phyloP scores from a whole-genome alignment of 1,140 invertebrate genomes.

The Tetramorium simillimum region DNA sequence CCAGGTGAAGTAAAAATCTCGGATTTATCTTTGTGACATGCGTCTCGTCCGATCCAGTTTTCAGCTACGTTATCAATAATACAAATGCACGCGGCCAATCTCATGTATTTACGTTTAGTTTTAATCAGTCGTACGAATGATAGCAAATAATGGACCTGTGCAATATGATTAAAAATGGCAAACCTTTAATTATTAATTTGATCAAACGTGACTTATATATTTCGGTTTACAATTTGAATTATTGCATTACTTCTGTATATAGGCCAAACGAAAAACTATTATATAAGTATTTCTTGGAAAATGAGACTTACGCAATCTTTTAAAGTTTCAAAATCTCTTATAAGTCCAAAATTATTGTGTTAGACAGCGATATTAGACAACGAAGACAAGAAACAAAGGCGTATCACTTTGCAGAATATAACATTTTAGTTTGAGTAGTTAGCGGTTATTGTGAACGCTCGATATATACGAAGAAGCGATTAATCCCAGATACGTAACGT shows the following conservation, averaged over 20 bases:
- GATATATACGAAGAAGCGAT: not conserved
- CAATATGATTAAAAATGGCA: not conserved
- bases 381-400: too few species aligned
- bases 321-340: not conserved
- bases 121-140: not conserved
- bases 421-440: not conserved
- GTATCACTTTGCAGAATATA: not conserved
- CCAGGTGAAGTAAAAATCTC: not conserved
- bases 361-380: too few species aligned
- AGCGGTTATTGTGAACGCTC: not conserved
- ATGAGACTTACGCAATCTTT: not conserved
- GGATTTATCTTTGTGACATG: constrained; percentile 31
- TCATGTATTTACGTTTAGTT: not conserved
- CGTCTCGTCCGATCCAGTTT: not conserved
- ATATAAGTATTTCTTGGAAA: not conserved
- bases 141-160: not conserved
- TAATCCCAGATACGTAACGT: not conserved
- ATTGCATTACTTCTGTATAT: too few species aligned
- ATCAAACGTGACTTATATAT: not conserved
- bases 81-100: not conserved
- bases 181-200: not conserved
- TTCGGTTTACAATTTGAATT: not conserved
- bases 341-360: not conserved
- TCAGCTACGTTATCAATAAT: not conserved
- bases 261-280: not conserved